Evolutionary conservation across 2,888 invertebrate species (phyloP).

Genomic region (Neocrepidodera transversa): DNA sequence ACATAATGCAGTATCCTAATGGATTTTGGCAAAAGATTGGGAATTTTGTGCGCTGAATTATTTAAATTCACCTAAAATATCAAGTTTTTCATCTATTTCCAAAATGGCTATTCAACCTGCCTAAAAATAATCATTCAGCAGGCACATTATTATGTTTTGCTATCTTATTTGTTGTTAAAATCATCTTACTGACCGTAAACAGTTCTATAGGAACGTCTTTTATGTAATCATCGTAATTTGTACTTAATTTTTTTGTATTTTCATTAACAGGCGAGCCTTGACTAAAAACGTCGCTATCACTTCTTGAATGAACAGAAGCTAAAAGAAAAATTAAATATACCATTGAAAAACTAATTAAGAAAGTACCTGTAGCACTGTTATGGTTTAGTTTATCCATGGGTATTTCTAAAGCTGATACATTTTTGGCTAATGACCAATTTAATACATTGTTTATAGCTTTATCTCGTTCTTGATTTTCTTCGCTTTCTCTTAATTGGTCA

Average conservation of each 20-base stretch:
- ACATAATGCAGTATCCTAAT: no score
- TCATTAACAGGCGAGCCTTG: slow-evolving; percentile 34
- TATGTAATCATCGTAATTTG: slow-evolving; percentile 51
- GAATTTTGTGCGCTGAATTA: no score
- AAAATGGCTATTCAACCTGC: no score
- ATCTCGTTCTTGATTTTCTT: slow-evolving; percentile 38
- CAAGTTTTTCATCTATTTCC: no score
- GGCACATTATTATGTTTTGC: slow-evolving; percentile 1
- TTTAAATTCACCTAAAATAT: no score
- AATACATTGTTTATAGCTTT: slow-evolving; percentile 56
- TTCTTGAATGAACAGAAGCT: slow-evolving; percentile 44
- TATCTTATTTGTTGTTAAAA: slow-evolving; percentile 37
- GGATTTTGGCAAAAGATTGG: no score
- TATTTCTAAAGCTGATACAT: slow-evolving; percentile 49
- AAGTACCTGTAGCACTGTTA: slow-evolving; percentile 28
- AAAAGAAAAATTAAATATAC: slow-evolving; percentile 18
- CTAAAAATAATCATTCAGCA: neutral
- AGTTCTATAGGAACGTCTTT: slow-evolving; percentile 57
- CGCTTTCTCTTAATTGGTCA: slow-evolving; percentile 12
- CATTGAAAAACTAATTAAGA: neutral
- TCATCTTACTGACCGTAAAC: slow-evolving; percentile 56
- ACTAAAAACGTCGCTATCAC: slow-evolving; percentile 39
- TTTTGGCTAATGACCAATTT: slow-evolving; percentile 58
- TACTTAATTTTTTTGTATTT: neutral
- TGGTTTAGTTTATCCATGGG: slow-evolving; percentile 38